Conservation (phyloP, 2,113 vertebrate species). For the Apodemus speciosus region DNA sequence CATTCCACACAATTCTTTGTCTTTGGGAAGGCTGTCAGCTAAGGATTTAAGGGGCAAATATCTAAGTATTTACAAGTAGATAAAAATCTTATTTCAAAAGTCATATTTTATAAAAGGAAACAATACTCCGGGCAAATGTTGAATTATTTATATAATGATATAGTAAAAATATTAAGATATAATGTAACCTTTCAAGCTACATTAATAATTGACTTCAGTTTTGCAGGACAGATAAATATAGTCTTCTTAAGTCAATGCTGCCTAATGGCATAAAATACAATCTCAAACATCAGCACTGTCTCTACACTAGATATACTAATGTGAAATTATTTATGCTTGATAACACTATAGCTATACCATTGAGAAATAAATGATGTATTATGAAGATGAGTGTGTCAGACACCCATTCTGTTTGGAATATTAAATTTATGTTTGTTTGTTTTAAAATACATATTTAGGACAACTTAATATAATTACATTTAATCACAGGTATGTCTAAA, state of each 20-base stretch:
- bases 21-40: background rate
- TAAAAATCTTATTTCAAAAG: conserved; percentile 37
- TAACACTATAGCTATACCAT: background rate
- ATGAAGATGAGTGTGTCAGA: background rate
- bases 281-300: background rate
- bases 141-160: conserved; percentile 29
- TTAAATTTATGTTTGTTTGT: background rate
- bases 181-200: background rate
- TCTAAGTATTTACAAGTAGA: background rate
- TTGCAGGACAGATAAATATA: conserved; percentile 1
- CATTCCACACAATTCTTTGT: background rate
- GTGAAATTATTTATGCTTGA: background rate
- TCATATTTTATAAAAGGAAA: background rate
- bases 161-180: background rate
- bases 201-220: conserved; percentile 44
- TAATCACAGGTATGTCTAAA: background rate
- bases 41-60: background rate
- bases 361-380: background rate
- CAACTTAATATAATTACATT: background rate
- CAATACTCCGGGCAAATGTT: background rate
- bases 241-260: background rate
- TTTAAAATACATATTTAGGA: background rate
- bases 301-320: background rate
- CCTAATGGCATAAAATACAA: conserved; percentile 2
- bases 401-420: background rate